These are phyloP conservation scores for Halocynthia roretzi DNA, from an alignment of 23 tunicate species.

Conservation along the genomic window DNA sequence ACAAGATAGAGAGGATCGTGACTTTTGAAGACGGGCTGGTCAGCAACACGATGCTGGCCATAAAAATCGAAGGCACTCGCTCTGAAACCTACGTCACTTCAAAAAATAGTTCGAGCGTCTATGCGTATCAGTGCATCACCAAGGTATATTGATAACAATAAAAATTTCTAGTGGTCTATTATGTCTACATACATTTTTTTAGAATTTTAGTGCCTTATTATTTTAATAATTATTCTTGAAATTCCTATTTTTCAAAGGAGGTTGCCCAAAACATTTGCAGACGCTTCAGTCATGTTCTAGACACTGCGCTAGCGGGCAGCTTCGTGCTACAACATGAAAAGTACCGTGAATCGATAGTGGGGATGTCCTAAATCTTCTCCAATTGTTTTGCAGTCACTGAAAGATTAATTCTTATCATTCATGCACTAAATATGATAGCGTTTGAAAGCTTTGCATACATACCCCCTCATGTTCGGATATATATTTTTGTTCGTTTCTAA, in stretches of 20 bases:
- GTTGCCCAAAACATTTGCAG: constrained; percentile 57
- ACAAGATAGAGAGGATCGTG: constrained; percentile 62
- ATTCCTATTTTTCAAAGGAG: constrained; percentile 18
- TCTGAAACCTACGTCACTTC: background rate
- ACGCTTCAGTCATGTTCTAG: constrained; percentile 63
- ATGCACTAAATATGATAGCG: background rate
- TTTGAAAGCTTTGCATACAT: background rate
- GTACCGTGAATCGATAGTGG: too few species aligned
- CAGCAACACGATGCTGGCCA: constrained; percentile 70
- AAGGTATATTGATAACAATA: constrained; percentile 20
- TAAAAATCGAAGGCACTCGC: constrained; percentile 26
- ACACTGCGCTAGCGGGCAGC: constrained; percentile 20
- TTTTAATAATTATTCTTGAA: background rate
- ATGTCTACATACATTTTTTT: too few species aligned
- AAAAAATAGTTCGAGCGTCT: constrained; percentile 14
- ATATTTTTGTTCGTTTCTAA: background rate
- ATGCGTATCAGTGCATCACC: constrained; percentile 60
- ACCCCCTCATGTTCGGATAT: background rate
- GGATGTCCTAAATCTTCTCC: too few species aligned
- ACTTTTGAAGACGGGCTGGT: constrained; percentile 60
- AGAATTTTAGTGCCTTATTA: background rate
- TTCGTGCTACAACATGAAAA: too few species aligned
- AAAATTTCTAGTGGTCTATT: too few species aligned
- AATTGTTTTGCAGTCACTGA: too few species aligned
- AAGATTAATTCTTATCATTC: too few species aligned